Conservation (phyloP, 2,888 invertebrate species). For the Odontocerum albicorne region DNA sequence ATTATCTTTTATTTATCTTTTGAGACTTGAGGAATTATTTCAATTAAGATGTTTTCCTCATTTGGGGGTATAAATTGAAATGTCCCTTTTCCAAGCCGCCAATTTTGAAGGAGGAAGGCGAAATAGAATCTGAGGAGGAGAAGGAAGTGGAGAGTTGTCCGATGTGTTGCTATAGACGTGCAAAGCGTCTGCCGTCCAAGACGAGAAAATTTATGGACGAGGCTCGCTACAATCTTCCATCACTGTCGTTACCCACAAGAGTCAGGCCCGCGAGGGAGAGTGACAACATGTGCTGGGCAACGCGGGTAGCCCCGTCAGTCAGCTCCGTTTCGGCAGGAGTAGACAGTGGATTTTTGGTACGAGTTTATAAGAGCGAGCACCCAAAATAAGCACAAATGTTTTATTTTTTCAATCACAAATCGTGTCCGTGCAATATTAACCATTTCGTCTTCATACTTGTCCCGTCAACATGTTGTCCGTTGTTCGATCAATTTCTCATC, state of each 20-base stretch:
- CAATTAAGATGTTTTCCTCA: too few relatives aligned
- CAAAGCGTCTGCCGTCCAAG: constrained; percentile 22
- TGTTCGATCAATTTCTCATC: too few relatives aligned
- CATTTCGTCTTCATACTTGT: too few relatives aligned
- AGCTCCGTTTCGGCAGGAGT: constrained; percentile 30
- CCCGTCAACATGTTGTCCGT: too few relatives aligned
- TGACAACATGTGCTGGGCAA: constrained; percentile 26
- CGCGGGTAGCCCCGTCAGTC: constrained; percentile 30
- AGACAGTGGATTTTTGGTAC: constrained; percentile 35
- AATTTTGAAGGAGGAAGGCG: constrained; percentile 27
- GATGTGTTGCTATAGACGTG: constrained; percentile 19
- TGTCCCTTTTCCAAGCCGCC: constrained; percentile 26
- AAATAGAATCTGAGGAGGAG: constrained; percentile 8
- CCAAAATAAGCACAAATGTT: too few relatives aligned
- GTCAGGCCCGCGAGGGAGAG: constrained; percentile 1
- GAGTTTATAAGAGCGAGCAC: too few relatives aligned
- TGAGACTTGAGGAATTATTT: too few relatives aligned
- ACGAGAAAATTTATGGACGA: constrained; percentile 28
- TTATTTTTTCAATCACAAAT: too few relatives aligned
- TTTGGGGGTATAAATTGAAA: too few relatives aligned
- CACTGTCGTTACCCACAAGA: constrained; percentile 23
- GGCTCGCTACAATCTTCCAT: constrained; percentile 31
- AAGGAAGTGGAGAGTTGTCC: constrained; percentile 16
- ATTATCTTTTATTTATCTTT: too few relatives aligned
- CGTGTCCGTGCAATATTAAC: too few relatives aligned